Conservation (phyloP, 2,888 invertebrate species). For the Trissonchulus latispiculum region DNA sequence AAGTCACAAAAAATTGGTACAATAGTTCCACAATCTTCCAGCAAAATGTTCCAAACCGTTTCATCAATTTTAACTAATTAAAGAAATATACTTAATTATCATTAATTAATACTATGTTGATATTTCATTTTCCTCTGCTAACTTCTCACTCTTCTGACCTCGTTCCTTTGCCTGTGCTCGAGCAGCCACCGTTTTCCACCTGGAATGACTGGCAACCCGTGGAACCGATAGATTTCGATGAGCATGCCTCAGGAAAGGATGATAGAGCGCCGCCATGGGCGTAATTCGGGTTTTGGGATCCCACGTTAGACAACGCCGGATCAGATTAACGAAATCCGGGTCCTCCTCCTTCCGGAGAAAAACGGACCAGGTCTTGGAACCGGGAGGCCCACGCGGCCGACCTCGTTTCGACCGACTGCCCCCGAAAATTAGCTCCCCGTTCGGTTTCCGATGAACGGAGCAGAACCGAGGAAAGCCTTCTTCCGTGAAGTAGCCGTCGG, state of each 20-base stretch:
- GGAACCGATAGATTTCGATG: neutral
- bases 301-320: slow-evolving; percentile 91
- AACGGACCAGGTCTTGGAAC: slow-evolving; percentile 73
- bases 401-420: slow-evolving; percentile 77
- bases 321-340: slow-evolving; percentile 87
- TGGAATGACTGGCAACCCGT: too few species aligned
- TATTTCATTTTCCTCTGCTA: too few species aligned
- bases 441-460: slow-evolving; percentile 68
- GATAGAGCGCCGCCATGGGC: slow-evolving; percentile 54
- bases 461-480: slow-evolving; percentile 91
- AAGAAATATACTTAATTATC: too few species aligned
- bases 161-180: too few species aligned
- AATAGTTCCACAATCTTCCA: too few species aligned
- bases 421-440: slow-evolving; percentile 72
- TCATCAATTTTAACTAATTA: too few species aligned
- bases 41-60: too few species aligned
- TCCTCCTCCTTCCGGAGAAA: slow-evolving; percentile 64
- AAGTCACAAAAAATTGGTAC: too few species aligned
- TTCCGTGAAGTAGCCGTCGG: slow-evolving; percentile 89
- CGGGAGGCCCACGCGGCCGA: slow-evolving; percentile 86
- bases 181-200: too few species aligned
- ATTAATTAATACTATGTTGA: too few species aligned
- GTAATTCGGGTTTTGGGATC: slow-evolving; percentile 86
- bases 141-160: too few species aligned
- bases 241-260: slow-evolving; percentile 38